Base-by-base conservation (phyloP, 2,113 vertebrate species). In the Microcebus murinus region DNA sequence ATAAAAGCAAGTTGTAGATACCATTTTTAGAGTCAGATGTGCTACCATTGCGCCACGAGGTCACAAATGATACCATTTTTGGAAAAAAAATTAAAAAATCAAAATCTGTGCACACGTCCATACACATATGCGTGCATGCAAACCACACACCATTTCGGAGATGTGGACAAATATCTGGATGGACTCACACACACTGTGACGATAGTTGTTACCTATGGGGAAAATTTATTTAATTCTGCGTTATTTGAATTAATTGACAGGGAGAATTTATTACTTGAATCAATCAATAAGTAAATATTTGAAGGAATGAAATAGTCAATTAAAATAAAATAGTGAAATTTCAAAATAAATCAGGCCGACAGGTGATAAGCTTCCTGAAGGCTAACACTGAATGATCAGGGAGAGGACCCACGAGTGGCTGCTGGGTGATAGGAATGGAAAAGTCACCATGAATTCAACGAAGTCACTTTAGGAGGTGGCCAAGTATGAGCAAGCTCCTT, bases 161-260 rank as follows among this genome's bases (percentile, higher is more conserved):
- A 4, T 50, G 5, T 39, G 80, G 29, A 73, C 27, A 73, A 48
- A 85, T 55, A 90, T 27, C 39, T 39, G 65, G 18, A 83, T 79
- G 42, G 29, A 45, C 55, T 77, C 55, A 87, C 27, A 10, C 7
- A 29, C 31, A 42, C 39, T 6, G 8, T 57, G 84, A 31, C 50
- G 36, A 71, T 45, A 82, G 74, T 36, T 36, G 36, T 27, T 29
- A 84, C 61, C 31, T 76, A 42, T 52, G 23, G 25, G 55, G 7
- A 88, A 91, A 36, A 4, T 27, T 63, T 50, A 74, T 48, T 48
- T 39, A 87, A n/a, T 77, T 88, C 59, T 29, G 1, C 31, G 45
- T 82, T 92, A 65, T 45, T 93, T 96, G 18, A 76, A 95, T 68
- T 91, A 25, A 34, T 70, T 93, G 42, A 91, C 73, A 71, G 86